Conservation (phyloP, 2,888 invertebrate species). For the Drosophila peninsularis region DNA sequence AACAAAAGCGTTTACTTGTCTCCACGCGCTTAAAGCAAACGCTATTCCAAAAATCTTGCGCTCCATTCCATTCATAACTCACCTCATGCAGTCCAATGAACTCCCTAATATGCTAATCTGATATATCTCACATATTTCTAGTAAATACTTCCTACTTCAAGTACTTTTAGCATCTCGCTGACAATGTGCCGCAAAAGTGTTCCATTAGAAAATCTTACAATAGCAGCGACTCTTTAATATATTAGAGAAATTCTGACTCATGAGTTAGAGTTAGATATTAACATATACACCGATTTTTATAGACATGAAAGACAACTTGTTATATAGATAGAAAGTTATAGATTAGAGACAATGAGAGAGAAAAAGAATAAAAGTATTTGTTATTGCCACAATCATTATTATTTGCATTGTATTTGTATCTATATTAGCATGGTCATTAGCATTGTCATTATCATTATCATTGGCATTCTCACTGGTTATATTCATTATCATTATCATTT, state of each 20-base stretch:
- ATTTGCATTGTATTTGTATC: neutral
- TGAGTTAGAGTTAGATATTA: neutral
- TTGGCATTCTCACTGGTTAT: neutral
- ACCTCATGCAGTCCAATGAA: slow-evolving; percentile 36
- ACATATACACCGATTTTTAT: neutral
- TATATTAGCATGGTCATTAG: neutral
- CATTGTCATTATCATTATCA: neutral
- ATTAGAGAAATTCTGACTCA: neutral
- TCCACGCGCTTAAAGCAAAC: slow-evolving; percentile 32
- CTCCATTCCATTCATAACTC: slow-evolving; percentile 55
- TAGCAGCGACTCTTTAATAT: slow-evolving; percentile 4
- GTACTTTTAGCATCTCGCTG: slow-evolving; percentile 12
- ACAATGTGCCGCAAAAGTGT: slow-evolving; percentile 38
- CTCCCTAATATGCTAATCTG: slow-evolving; percentile 11
- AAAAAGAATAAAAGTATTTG: neutral
- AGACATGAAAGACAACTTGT: neutral
- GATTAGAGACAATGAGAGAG: neutral
- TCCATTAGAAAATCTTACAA: slow-evolving; percentile 14
- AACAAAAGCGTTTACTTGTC: slow-evolving; percentile 72
- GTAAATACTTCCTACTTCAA: slow-evolving; percentile 12
- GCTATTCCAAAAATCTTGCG: slow-evolving; percentile 7
- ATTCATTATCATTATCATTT: neutral
- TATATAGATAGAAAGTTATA: slow-evolving; percentile 1
- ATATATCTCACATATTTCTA: slow-evolving; percentile 5
- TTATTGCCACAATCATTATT: neutral